Conservation (phyloP, 2,797 vertebrate species). For the Potorous gilbertii region DNA sequence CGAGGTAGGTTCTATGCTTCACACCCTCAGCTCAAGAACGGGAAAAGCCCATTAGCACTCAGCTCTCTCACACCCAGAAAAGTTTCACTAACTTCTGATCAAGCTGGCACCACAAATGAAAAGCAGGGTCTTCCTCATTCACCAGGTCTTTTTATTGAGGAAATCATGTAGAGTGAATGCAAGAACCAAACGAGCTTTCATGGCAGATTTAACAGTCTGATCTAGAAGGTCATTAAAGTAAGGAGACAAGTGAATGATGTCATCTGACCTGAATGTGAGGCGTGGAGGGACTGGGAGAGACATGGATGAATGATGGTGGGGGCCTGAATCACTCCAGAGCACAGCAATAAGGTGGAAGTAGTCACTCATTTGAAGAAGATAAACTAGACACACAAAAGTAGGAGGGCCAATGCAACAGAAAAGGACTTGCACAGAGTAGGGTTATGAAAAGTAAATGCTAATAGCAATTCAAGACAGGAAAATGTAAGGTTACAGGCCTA, state of each 20-base stretch:
- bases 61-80: background rate
- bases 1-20: background rate
- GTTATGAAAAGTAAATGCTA: background rate
- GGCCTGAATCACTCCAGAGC: background rate
- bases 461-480: background rate
- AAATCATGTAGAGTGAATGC: conserved; percentile 16
- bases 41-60: background rate
- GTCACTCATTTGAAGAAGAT: background rate
- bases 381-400: background rate
- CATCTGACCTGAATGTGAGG: background rate
- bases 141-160: background rate
- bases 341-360: background rate
- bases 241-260: conserved; percentile 3
- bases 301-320: background rate
- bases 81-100: conserved; percentile 27
- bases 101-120: background rate
- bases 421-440: background rate
- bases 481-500: conserved; percentile 7
- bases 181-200: background rate
- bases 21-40: background rate
- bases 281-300: rapidly evolving
- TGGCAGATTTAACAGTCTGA: background rate
- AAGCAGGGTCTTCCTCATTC: background rate
- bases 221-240: conserved; percentile 12
- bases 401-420: background rate